Percentiles rank a stretch among this genome's conserved stretches.
phyloP scores from a whole-genome alignment of 2,113 vertebrate species.

The Rynchops niger region DNA sequence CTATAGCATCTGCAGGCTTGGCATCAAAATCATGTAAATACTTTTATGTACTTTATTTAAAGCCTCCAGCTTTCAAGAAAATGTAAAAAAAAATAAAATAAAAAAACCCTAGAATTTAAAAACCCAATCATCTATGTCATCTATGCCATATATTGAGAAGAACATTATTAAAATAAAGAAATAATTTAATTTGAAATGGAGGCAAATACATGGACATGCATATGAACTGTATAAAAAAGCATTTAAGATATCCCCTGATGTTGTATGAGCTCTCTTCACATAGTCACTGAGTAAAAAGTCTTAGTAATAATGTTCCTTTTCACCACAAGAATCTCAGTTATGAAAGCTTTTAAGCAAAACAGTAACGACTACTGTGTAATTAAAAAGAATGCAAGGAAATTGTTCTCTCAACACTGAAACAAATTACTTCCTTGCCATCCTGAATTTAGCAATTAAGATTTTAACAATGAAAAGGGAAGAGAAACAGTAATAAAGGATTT shows the following conservation, averaged over 20 bases:
- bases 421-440: neutral
- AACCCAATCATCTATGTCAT: neutral
- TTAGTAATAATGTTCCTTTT: neutral
- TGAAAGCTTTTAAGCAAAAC: neutral
- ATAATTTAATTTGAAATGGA: neutral
- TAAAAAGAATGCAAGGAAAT: neutral
- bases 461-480: neutral
- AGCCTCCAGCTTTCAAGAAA: neutral
- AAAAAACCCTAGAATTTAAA: rapidly evolving
- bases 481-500: neutral
- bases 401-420: neutral
- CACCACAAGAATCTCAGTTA: neutral
- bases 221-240: neutral
- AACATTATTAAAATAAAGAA: neutral
- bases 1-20: neutral
- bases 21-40: neutral
- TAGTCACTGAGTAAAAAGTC: neutral
- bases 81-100: neutral
- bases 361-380: neutral
- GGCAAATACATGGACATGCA: neutral
- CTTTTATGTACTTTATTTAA: neutral
- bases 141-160: neutral
- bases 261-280: neutral
- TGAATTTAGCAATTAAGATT: neutral
- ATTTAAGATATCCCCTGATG: neutral